These are phyloP conservation scores for Scolopax mira DNA, from an alignment of 2,113 vertebrate species.

Conservation along the genomic window DNA sequence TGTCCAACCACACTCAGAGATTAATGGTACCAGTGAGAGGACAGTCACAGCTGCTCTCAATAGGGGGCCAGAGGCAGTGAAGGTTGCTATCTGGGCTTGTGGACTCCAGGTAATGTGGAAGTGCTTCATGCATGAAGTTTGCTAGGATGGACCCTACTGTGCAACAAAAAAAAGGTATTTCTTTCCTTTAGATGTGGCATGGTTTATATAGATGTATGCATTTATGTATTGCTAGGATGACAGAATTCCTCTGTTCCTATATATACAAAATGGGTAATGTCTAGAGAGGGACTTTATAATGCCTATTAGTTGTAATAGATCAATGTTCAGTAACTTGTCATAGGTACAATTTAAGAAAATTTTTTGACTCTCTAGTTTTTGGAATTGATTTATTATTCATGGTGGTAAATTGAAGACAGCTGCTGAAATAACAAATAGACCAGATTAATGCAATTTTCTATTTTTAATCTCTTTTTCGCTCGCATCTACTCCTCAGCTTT, in stretches of 20 bases:
- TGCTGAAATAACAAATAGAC: slow-evolving; percentile 43
- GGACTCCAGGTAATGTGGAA: not conserved
- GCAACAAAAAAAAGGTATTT: not conserved
- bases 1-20: not conserved
- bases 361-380: not conserved
- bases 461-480: not conserved
- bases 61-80: not conserved
- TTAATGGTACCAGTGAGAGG: not conserved
- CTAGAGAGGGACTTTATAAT: not conserved
- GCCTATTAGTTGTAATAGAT: not conserved
- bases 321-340: not conserved
- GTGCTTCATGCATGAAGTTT: not conserved
- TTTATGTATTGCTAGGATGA: not conserved
- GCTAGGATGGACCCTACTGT: not conserved
- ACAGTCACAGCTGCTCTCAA: not conserved
- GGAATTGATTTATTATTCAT: not conserved
- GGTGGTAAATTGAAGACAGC: slow-evolving; percentile 37
- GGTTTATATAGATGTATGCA: not conserved
- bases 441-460: not conserved
- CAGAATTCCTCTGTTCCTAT: not conserved
- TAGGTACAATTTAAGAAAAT: not conserved
- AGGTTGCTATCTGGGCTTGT: not conserved
- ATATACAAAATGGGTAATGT: not conserved
- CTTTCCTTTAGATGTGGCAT: not conserved
- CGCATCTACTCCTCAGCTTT: not conserved